phyloP scores from a whole-genome alignment of 2,888 invertebrate species.

The Acronicta alni region DNA sequence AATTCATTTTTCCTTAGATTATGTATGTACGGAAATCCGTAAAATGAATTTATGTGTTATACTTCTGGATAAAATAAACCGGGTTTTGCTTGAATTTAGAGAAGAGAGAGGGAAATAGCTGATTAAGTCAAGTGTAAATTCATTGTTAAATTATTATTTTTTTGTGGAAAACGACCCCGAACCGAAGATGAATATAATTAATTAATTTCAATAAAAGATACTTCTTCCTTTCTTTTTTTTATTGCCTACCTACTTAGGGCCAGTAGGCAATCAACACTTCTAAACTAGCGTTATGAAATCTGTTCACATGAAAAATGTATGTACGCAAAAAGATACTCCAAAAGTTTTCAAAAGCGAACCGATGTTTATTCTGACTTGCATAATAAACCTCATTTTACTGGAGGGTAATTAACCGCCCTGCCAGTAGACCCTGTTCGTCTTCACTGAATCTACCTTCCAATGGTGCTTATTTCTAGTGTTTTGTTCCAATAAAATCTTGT shows the following conservation, averaged over 20 bases:
- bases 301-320: no score
- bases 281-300: no score
- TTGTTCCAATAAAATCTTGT: constrained; percentile 10
- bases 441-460: constrained; percentile 8
- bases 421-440: not conserved
- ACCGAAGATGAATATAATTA: no score
- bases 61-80: constrained; percentile 9
- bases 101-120: constrained; percentile 1
- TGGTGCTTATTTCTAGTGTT: constrained; percentile 13
- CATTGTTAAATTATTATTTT: not conserved
- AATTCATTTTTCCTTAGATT: constrained; percentile 9
- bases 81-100: not conserved
- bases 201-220: constrained; percentile 13
- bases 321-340: no score
- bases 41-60: not conserved
- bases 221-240: no score
- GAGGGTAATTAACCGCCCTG: no score
- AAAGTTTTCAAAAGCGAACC: no score
- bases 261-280: no score
- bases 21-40: constrained; percentile 6
- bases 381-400: no score
- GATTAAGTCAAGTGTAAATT: constrained; percentile 22
- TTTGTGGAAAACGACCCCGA: not conserved
- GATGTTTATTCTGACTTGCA: not conserved
- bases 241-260: no score